A percentile compares a stretch with the other conserved stretches of the same genome.
Conservation (phyloP, 23 tunicate species). For the Phallusia fumigata region DNA sequence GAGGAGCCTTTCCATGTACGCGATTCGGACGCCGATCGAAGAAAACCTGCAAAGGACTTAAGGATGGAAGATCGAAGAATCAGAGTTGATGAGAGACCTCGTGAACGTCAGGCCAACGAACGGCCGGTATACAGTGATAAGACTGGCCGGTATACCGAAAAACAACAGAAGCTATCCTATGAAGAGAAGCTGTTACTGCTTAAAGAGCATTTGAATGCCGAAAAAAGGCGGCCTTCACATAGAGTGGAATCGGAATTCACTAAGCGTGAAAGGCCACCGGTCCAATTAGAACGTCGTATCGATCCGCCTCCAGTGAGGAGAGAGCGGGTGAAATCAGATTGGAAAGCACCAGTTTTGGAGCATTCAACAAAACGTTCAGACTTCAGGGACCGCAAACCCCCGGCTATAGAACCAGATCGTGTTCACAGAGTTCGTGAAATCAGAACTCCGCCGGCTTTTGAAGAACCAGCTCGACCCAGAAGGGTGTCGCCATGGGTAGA, state of each 20-base stretch:
- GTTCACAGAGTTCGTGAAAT: slow-evolving; percentile 2
- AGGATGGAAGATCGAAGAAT: slow-evolving; percentile 1
- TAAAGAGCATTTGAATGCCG: not conserved
- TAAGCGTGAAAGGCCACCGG: not conserved
- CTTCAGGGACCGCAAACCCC: not conserved
- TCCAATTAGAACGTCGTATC: not conserved
- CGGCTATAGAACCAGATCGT: not conserved
- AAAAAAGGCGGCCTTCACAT: not conserved
- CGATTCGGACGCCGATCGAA: not conserved
- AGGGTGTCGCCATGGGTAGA: not conserved
- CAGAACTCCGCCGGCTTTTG: not conserved
- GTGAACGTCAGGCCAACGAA: not conserved
- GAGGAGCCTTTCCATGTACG: not conserved
- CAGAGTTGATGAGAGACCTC: not conserved
- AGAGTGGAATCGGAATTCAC: not conserved
- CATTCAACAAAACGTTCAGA: not conserved
- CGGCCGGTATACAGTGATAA: not conserved
- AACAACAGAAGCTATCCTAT: not conserved
- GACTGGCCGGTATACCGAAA: not conserved
- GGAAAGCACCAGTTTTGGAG: not conserved
- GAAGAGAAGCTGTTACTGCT: not conserved
- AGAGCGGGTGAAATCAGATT: not conserved
- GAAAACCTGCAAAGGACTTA: not conserved
- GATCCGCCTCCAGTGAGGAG: not conserved
- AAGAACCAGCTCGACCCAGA: not conserved